A percentile compares a stretch with the other conserved stretches of the same genome.
These are phyloP conservation scores for Megalonaias nervosa DNA, from an alignment of 1,140 invertebrate species.

Conservation along the genomic window DNA sequence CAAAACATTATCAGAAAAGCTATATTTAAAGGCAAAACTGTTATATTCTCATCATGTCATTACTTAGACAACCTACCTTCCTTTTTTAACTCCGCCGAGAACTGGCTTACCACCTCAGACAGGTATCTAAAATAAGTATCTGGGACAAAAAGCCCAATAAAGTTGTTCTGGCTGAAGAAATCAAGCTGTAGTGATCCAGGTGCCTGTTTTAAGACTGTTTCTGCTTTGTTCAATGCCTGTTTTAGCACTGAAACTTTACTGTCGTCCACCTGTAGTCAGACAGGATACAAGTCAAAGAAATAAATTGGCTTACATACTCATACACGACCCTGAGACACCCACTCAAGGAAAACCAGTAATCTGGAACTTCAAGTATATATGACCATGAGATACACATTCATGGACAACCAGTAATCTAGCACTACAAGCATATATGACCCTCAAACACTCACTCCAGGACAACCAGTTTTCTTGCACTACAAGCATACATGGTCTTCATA, in stretches of 20 bases:
- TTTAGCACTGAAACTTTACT: conserved; percentile 38
- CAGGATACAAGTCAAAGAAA: background rate
- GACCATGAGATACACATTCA: no score
- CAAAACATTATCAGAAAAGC: background rate
- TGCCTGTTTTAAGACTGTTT: conserved; percentile 40
- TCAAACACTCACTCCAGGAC: no score
- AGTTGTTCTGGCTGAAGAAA: conserved; percentile 50
- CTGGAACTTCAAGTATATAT: no score
- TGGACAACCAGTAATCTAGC: no score
- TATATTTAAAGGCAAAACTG: no score
- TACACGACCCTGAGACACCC: no score
- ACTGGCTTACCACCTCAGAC: conserved; percentile 43
- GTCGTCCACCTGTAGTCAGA: conserved; percentile 45
- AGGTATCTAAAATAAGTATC: conserved; percentile 48
- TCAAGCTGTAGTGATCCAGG: conserved; percentile 50
- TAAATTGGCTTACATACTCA: no score
- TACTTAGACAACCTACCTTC: conserved; percentile 34
- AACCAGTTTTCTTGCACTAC: no score
- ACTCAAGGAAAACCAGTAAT: no score
- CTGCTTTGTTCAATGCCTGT: conserved; percentile 37
- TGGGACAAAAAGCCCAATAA: conserved; percentile 59
- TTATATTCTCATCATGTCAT: background rate
- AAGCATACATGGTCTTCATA: no score
- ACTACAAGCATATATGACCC: no score
- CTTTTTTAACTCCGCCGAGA: conserved; percentile 44